Evolutionary conservation across 2,888 invertebrate genomes (phyloP), one percentile per base, ranked within the genome.

Genomic region (Eumerus sabulonum): DNA sequence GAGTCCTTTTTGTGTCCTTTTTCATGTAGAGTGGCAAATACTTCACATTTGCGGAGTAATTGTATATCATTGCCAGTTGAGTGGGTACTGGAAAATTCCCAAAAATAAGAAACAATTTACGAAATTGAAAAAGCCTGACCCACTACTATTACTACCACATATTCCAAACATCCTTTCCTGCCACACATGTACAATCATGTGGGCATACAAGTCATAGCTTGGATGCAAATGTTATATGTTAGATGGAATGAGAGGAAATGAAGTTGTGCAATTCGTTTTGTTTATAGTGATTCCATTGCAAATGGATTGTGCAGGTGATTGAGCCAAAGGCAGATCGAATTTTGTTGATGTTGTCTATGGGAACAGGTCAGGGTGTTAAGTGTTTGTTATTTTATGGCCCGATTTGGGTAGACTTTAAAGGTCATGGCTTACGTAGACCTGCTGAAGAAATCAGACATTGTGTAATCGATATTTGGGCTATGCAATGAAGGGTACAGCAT

Each of bases 81-180:
- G 54, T 19, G 56, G 47, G 70, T 36, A 35, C 47, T 48, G 18
- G 60, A 54, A 67, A 56, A 56, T 76, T 59, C 54, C 47, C 38
- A 54, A 35, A n/a, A 59, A 79, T 70, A 74, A 79, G 74, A 70
- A 79, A 74, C 74, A 70, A 79, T 79, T 79, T 70, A 45, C 59
- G 16, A 68, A 74, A 68, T 66, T 76, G 76, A 50, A 76, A 76
- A 27, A 4, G 60, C 36, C 77, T 50, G 59, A 57, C 68, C 66
- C 57, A 38, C 76, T 19, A 45, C 11, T 44, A 35, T 16, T 16
- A 19, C 36, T 12, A 13, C 19, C 17, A 40, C 11, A 27, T 13
- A n/a, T 44, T n/a, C n/a, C n/a, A 45, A 53, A 11, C 11, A 36
- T 27, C 53, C 35, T 53, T 2, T 60, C 11, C n/a, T n/a, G n/a